These are phyloP conservation scores for Melanotaenia maccullochi DNA, from an alignment of 2,797 vertebrate genomes.

Conservation along the genomic window DNA sequence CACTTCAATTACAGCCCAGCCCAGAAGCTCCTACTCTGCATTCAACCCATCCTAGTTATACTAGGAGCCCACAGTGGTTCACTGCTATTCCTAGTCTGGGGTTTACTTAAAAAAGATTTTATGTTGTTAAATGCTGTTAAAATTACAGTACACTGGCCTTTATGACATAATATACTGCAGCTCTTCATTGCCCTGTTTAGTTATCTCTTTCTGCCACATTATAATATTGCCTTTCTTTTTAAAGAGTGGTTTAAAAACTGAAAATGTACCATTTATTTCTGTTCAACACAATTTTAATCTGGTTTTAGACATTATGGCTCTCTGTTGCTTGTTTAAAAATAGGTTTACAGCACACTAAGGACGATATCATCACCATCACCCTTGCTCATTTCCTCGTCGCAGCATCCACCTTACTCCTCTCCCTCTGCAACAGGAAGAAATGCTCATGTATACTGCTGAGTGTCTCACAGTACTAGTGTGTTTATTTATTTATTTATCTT, in stretches of 20 bases:
- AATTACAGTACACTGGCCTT: background rate
- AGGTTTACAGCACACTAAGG: slow-evolving; percentile 12
- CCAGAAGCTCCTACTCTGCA: too few species aligned
- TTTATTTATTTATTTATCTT: background rate
- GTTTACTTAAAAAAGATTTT: background rate
- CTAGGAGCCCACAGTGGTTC: too few species aligned
- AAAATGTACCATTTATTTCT: background rate
- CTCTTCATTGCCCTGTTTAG: background rate
- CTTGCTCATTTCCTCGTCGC: slow-evolving; percentile 45
- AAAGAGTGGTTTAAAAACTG: too few species aligned
- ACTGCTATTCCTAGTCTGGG: too few species aligned
- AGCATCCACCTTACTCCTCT: slow-evolving; percentile 13
- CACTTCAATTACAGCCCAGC: too few species aligned
- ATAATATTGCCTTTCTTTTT: too few species aligned
- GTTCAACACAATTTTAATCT: background rate
- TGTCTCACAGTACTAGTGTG: slow-evolving; percentile 16
- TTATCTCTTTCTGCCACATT: background rate
- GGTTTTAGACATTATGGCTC: background rate
- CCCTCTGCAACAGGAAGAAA: background rate
- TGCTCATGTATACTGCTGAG: background rate
- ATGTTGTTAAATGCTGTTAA: background rate
- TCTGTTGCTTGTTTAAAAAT: background rate
- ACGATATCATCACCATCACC: slow-evolving; percentile 44
- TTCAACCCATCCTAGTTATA: too few species aligned
- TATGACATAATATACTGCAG: background rate